Evolutionary conservation across 2,888 invertebrate genomes (phyloP), one percentile per base, ranked within the genome.

Genomic region (Bombylius major): DNA sequence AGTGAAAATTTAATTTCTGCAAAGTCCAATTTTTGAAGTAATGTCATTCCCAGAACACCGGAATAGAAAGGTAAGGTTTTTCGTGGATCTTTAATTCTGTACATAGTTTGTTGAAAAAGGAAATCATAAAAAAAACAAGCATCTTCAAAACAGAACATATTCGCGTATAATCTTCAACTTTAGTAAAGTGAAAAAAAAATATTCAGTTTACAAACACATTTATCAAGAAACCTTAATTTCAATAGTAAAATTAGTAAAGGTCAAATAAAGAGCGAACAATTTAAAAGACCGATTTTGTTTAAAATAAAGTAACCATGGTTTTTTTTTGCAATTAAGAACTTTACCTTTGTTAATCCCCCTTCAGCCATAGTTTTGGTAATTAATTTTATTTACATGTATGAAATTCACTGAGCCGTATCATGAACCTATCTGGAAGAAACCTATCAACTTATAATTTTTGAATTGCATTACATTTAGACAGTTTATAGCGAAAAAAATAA

Each of bases 31-130:
- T 94, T 93, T 60, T 89, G 85, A 52, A 97, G 75, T 47, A 96
- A 75, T 12, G 84, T 85, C 95, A 96, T 96, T 7, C 96, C 96
- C 1, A 97, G 76, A 0, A 95, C 87, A 53, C 86, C 83, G 0
- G 92, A 88, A 75, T 96, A 96, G 72, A 97, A 96, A 1, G 92
- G 89, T 50, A 97, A 74, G 0, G 91, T 89, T 62, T 82, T 83
- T 59, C 82, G 80, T 0, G 95, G 95, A 70, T 97, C 94, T 70
- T 95, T 96, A 60, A 96, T 92, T 44, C 96, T 82, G 70, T 89
- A 89, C 96, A 97, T 97, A 0, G 95, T 96, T 79, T 97, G 96
- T 77, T 96, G 95, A 75, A 96, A 88, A 63, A 95, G 81, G 71
- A 89, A 96, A 57, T 89, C 90, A 87, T 91, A 42, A 71, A 70